A percentile compares a stretch with the other conserved stretches of the same genome.
These are phyloP conservation scores for Pocillopora damicornis DNA, from an alignment of 64 coral and sea anemone species.

Conservation along the genomic window DNA sequence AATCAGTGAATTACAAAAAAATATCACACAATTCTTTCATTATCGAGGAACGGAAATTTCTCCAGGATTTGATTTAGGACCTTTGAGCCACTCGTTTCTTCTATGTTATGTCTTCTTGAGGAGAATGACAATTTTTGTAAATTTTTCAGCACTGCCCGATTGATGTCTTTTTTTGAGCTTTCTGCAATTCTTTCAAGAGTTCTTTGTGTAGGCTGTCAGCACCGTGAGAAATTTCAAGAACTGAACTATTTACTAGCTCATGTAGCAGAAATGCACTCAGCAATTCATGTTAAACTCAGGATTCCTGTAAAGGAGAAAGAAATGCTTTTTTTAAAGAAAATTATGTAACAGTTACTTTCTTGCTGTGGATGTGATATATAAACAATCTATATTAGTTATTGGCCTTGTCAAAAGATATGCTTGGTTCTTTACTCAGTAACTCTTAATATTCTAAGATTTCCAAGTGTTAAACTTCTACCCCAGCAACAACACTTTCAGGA, in stretches of 20 bases:
- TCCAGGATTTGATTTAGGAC: background rate
- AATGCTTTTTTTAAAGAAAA: too few relatives aligned
- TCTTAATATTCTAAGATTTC: background rate
- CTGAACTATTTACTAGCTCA: background rate
- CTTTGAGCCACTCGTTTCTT: slow-evolving; percentile 19
- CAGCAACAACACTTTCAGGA: background rate
- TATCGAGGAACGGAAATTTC: slow-evolving; percentile 8
- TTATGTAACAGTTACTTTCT: too few relatives aligned
- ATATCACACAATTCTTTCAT: slow-evolving; percentile 19
- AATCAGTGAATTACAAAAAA: background rate
- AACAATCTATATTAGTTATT: too few relatives aligned
- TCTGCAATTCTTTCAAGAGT: background rate
- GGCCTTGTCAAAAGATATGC: background rate
- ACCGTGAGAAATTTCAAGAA: background rate
- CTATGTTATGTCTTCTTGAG: background rate
- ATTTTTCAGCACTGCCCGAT: background rate
- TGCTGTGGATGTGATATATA: too few relatives aligned
- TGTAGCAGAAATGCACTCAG: background rate
- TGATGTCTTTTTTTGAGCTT: background rate
- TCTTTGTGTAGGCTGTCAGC: slow-evolving; percentile 20
- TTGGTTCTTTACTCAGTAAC: background rate
- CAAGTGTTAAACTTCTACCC: background rate
- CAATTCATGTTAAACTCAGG: background rate
- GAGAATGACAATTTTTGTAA: slow-evolving; percentile 27
- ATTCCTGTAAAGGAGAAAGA: too few relatives aligned